These are phyloP conservation scores for Brachynemurus nebulosus DNA, from an alignment of 2,888 invertebrate species.

Conservation along the genomic window DNA sequence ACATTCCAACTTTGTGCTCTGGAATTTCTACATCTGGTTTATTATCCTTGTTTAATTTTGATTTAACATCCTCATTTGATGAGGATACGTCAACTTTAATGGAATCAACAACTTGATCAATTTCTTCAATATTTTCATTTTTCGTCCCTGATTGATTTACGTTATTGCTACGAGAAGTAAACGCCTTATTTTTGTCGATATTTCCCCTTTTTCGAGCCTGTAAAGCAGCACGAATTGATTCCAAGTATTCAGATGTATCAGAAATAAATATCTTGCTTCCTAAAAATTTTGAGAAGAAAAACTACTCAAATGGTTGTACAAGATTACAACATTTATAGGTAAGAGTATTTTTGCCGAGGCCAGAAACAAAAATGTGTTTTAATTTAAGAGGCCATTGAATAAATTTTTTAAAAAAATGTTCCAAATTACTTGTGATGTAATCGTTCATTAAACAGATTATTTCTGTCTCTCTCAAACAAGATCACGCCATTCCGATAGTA, in stretches of 20 bases:
- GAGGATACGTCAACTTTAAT: neutral
- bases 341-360: no score
- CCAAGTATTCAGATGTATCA: slow-evolving; percentile 42
- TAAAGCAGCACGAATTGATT: slow-evolving; percentile 45
- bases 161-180: neutral
- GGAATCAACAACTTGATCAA: slow-evolving; percentile 3
- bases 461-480: no score
- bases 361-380: no score
- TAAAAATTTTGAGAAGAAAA: slow-evolving; percentile 30
- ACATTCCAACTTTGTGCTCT: neutral
- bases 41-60: no score
- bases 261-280: slow-evolving; percentile 48
- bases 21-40: neutral
- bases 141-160: neutral
- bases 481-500: no score
- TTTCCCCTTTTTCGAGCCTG: slow-evolving; percentile 19
- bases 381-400: no score
- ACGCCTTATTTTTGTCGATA: neutral
- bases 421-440: no score
- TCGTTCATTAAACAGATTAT: no score
- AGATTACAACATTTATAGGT: slow-evolving; percentile 10
- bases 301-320: slow-evolving; percentile 10
- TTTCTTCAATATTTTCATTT: slow-evolving; percentile 2
- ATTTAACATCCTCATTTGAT: neutral
- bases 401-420: no score